phyloP scores from a whole-genome alignment of 2,113 vertebrate species.

The Engraulis encrasicolus region DNA sequence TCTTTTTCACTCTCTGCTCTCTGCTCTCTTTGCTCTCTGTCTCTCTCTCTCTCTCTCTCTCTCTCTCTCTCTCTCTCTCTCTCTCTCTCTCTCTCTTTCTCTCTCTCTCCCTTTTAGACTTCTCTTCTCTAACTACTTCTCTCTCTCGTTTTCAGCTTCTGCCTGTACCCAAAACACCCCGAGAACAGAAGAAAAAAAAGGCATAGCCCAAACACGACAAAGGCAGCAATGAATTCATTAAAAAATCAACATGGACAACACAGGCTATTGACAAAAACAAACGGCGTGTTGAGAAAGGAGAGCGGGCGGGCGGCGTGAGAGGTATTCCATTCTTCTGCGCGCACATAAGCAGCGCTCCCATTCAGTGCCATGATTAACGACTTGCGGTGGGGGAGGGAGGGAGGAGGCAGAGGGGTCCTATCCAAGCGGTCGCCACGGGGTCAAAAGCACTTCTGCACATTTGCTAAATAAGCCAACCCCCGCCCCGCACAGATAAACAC shows the following conservation, averaged over 20 bases:
- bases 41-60: slow-evolving; percentile 41
- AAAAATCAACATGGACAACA: slow-evolving; percentile 48
- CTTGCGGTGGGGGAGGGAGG: slow-evolving; percentile 34
- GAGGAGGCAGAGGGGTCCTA: slow-evolving; percentile 23
- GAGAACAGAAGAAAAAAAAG: slow-evolving; percentile 32
- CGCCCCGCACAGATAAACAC: not conserved
- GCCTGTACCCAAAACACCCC: slow-evolving; percentile 31
- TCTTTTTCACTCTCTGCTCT: not conserved
- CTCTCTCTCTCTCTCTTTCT: slow-evolving; percentile 1
- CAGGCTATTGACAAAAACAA: slow-evolving; percentile 47
- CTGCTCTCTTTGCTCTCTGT: not conserved
- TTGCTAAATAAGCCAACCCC: slow-evolving; percentile 67
- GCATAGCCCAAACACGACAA: slow-evolving; percentile 21
- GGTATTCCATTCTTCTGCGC: slow-evolving; percentile 48
- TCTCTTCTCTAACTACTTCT: slow-evolving; percentile 1
- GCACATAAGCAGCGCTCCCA: slow-evolving; percentile 61
- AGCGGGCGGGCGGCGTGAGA: slow-evolving; percentile 35
- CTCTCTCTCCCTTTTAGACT: slow-evolving; percentile 11
- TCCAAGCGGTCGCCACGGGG: slow-evolving; percentile 60
- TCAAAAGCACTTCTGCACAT: slow-evolving; percentile 73
- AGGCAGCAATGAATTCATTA: slow-evolving; percentile 55
- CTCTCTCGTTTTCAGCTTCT: not conserved
- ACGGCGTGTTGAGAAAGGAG: slow-evolving; percentile 49
- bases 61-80: slow-evolving; percentile 39
- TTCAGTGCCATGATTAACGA: slow-evolving; percentile 71